Evolutionary conservation across 1,140 invertebrate species (phyloP).

Genomic region (Uloborus diversus): DNA sequence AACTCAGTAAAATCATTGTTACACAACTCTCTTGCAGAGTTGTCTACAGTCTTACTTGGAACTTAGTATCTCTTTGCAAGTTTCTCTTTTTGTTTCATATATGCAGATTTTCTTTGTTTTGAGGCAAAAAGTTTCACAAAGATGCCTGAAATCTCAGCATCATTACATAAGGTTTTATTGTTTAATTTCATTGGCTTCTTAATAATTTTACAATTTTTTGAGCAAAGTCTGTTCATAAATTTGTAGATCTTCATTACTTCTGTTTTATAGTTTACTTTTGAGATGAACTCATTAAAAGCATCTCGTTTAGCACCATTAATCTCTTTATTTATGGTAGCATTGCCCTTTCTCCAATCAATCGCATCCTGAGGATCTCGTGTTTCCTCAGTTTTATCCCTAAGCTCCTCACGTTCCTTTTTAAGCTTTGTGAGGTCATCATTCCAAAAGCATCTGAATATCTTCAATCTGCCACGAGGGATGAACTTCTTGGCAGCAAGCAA

Average conservation of each 20-base stretch:
- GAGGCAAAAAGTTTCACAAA: not conserved
- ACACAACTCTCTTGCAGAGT: not conserved
- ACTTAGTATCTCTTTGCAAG: not conserved
- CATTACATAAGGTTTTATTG: not conserved
- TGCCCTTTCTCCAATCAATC: not conserved
- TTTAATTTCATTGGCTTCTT: constrained; percentile 2
- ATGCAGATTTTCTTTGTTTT: not conserved
- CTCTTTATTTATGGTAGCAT: not conserved
- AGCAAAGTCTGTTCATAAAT: not conserved
- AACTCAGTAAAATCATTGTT: not conserved
- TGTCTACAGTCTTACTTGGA: not conserved
- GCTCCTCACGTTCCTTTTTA: not conserved
- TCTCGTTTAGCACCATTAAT: not conserved
- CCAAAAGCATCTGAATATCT: constrained; percentile 5
- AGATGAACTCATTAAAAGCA: constrained; percentile 6
- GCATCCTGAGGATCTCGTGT: not conserved
- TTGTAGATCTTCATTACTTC: not conserved
- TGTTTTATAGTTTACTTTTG: constrained; percentile 28
- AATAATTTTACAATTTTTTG: not conserved
- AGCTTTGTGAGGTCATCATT: constrained; percentile 1
- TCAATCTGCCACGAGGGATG: not conserved
- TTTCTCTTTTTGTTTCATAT: not conserved
- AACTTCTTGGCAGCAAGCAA: constrained; percentile 3
- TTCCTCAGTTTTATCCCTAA: not conserved
- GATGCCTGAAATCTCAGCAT: not conserved